Evolutionary conservation across 2,888 invertebrate genomes (phyloP).

Genomic region (Sinodicranocentrus sp.): DNA sequence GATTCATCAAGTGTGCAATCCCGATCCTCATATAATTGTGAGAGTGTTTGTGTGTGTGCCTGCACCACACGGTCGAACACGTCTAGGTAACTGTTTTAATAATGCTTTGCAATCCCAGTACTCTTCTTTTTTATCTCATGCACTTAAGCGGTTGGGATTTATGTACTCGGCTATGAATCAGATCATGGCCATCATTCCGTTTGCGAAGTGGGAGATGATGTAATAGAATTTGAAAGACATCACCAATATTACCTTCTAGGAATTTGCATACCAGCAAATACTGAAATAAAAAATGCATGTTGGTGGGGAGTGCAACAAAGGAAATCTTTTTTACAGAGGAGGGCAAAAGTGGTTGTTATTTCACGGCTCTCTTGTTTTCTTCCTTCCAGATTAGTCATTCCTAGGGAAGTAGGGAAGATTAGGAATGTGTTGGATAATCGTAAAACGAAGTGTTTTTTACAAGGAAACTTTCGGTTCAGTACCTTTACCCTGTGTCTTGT

Average conservation of each 20-base stretch:
- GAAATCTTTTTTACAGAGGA: neutral
- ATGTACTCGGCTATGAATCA: neutral
- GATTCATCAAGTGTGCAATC: no score
- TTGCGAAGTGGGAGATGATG: constrained; percentile 2
- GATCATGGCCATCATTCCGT: constrained; percentile 3
- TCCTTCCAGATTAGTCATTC: constrained; percentile 28
- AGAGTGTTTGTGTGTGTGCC: no score
- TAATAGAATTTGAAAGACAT: neutral
- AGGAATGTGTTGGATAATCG: constrained; percentile 16
- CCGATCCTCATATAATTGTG: no score
- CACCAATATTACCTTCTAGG: constrained; percentile 4
- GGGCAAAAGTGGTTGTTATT: constrained; percentile 20
- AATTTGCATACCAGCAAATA: no score
- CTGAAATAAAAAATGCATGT: no score
- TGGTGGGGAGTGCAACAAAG: constrained; percentile 41
- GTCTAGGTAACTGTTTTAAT: no score
- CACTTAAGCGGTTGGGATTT: no score
- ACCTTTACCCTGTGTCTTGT: neutral
- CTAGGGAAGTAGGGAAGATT: constrained; percentile 10
- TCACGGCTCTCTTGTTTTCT: constrained; percentile 2
- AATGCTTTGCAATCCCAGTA: no score
- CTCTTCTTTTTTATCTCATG: no score
- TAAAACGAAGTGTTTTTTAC: neutral
- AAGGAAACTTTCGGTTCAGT: constrained; percentile 10
- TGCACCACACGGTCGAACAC: no score